Conservation (phyloP, 2,797 vertebrate species). For the Threskiornis aethiopicus region DNA sequence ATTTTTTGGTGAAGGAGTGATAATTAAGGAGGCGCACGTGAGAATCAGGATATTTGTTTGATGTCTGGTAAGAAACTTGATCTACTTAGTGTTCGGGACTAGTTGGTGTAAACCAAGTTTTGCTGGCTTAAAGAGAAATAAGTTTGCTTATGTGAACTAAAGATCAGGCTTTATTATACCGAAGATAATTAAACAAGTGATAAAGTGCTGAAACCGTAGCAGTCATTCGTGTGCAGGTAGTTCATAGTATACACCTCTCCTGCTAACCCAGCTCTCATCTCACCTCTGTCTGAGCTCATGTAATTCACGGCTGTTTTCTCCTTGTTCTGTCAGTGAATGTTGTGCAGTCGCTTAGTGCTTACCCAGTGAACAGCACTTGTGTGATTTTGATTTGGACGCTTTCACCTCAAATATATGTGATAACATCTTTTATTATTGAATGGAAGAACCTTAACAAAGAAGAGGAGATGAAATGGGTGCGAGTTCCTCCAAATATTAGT, state of each 20-base stretch:
- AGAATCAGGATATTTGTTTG: neutral
- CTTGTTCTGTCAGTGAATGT: conserved; percentile 71
- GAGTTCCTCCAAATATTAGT: conserved; percentile 74
- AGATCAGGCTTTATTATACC: neutral
- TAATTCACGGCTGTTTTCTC: neutral
- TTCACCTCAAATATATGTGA: conserved; percentile 47
- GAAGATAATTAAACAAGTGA: neutral
- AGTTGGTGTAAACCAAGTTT: neutral
- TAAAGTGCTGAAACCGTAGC: neutral
- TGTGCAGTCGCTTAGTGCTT: conserved; percentile 75
- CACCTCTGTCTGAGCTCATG: neutral
- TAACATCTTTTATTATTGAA: conserved; percentile 84
- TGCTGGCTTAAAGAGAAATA: neutral
- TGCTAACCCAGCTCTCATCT: neutral
- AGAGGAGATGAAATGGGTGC: conserved; percentile 80
- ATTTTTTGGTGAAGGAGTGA: neutral
- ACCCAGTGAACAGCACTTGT: conserved; percentile 84
- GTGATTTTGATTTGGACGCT: conserved; percentile 85
- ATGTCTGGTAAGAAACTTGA: neutral
- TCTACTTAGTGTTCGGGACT: neutral
- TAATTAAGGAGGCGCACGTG: neutral
- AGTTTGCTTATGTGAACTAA: neutral
- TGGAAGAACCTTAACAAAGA: conserved; percentile 79
- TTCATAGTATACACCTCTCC: neutral
- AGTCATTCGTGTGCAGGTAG: accelerated